Evolutionary conservation across 37 sponge, comb jelly and placozoan genomes (phyloP).

Genomic region (Eunapius fragilis): DNA sequence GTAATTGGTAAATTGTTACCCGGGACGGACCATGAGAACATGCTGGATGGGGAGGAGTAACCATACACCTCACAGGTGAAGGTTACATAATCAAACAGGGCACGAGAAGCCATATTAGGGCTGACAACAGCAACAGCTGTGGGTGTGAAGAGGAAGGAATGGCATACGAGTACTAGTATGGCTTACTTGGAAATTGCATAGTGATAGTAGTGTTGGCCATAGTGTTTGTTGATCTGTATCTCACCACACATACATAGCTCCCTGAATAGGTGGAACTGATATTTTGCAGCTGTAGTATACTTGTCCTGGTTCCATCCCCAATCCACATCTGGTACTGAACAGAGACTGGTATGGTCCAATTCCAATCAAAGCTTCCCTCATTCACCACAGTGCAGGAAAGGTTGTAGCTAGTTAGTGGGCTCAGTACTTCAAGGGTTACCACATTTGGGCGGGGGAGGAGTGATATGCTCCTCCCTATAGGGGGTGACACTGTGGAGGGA

Average conservation of each 20-base stretch:
- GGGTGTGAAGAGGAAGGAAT: background rate
- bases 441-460: background rate
- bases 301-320: conserved; percentile 55
- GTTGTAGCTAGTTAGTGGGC: background rate
- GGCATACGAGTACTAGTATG: background rate
- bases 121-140: background rate
- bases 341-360: conserved; percentile 25
- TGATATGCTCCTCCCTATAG: background rate
- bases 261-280: background rate
- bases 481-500: background rate
- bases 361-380: conserved; percentile 47
- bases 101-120: background rate
- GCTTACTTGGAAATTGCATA: background rate
- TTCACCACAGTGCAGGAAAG: conserved; percentile 55
- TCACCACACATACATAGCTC: background rate
- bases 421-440: conserved; percentile 1
- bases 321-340: background rate
- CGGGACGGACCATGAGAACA: conserved; percentile 1
- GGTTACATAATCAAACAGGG: background rate
- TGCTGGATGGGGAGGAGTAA: background rate
- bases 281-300: background rate
- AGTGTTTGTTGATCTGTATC: background rate
- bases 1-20: background rate
- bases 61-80: conserved; percentile 37
- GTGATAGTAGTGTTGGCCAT: background rate